phyloP scores from a whole-genome alignment of 2,113 vertebrate genomes.

The Oncorhynchus keta region DNA sequence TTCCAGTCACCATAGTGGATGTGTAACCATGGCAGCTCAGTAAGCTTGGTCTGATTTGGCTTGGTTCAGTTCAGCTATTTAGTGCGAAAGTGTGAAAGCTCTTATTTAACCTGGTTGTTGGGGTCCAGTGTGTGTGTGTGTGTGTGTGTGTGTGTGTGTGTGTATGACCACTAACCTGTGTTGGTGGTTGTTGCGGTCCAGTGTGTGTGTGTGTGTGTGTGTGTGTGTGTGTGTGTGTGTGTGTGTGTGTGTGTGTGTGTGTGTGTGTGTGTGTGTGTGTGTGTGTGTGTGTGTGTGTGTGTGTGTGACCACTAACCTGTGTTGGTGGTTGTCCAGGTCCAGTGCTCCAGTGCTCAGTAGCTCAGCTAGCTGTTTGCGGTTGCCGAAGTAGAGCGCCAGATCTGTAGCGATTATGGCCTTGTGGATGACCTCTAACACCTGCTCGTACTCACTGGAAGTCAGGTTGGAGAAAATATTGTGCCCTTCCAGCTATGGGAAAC shows the following conservation, averaged over 20 bases:
- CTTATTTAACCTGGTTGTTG: constrained; percentile 74
- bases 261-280: background rate
- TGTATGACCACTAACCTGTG: constrained; percentile 2
- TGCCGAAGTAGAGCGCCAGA: constrained; percentile 96
- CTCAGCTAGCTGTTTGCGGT: constrained; percentile 92
- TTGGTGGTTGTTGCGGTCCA: constrained; percentile 79
- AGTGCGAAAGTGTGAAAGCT: background rate
- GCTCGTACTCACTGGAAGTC: constrained; percentile 95
- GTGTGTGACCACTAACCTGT: constrained; percentile 78
- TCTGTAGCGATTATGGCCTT: constrained; percentile 99
- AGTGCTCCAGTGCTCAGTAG: constrained; percentile 79
- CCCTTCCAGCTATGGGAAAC: constrained; percentile 96
- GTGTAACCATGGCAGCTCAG: too few species aligned
- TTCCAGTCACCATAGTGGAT: background rate
- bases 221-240: background rate
- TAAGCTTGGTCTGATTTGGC: too few species aligned
- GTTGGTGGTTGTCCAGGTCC: constrained; percentile 90
- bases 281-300: background rate
- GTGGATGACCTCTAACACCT: constrained; percentile 97
- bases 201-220: constrained; percentile 24
- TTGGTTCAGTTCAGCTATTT: too few species aligned
- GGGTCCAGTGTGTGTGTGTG: constrained; percentile 35
- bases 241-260: background rate
- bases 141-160: constrained; percentile 6
- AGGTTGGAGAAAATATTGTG: constrained; percentile 99